phyloP scores from a whole-genome alignment of 2,113 vertebrate genomes.

The Paramisgurnus dabryanus region DNA sequence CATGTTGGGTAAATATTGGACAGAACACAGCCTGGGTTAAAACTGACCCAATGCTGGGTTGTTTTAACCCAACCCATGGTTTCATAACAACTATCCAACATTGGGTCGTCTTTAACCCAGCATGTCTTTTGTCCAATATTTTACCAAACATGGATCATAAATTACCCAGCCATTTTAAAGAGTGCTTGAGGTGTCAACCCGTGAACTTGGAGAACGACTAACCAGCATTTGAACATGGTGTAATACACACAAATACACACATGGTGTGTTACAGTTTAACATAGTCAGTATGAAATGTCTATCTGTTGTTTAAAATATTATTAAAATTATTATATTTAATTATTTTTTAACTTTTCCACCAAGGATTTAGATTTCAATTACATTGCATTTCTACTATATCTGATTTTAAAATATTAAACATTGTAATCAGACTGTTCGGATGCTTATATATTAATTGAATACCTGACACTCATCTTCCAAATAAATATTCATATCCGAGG shows the following conservation, averaged over 20 bases:
- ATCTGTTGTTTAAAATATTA: background rate
- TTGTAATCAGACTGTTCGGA: background rate
- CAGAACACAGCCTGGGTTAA: no score
- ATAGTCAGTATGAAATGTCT: background rate
- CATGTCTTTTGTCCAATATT: no score
- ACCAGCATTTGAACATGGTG: background rate
- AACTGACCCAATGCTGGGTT: no score
- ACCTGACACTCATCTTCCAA: background rate
- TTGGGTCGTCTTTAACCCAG: no score
- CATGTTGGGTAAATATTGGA: no score
- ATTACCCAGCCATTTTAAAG: no score
- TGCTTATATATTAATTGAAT: background rate
- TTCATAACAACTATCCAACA: no score
- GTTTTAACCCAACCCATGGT: no score
- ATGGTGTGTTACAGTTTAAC: background rate
- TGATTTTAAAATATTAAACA: background rate
- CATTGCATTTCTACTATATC: background rate
- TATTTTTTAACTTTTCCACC: background rate
- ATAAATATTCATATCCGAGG: background rate
- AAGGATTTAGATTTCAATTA: background rate
- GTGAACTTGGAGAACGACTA: background rate
- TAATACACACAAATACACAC: no score
- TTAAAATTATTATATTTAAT: slow-evolving; percentile 1
- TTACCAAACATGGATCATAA: no score
- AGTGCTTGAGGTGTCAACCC: no score